Conservation (phyloP, 2,888 invertebrate genomes). For the Cryptophagus acutangulus region DNA sequence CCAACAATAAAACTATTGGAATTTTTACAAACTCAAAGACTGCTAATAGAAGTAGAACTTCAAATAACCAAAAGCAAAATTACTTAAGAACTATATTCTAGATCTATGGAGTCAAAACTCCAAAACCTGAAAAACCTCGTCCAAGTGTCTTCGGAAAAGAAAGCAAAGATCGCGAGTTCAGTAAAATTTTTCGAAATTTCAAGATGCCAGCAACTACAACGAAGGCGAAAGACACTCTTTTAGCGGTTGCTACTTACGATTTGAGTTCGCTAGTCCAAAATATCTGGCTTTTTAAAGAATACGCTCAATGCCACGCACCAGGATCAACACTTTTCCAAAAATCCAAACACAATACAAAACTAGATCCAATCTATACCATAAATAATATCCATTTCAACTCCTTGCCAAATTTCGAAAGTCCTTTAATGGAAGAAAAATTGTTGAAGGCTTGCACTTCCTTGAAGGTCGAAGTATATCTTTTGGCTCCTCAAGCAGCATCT, state of each 20-base stretch:
- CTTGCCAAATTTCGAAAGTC: slow-evolving; percentile 13
- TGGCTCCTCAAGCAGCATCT: slow-evolving; percentile 23
- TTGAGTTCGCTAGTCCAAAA: slow-evolving; percentile 30
- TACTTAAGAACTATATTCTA: no score
- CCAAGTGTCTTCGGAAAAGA: no score
- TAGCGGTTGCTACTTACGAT: slow-evolving; percentile 29
- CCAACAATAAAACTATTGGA: slow-evolving; percentile 29
- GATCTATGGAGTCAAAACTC: no score
- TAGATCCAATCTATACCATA: slow-evolving; percentile 13
- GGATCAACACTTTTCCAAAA: slow-evolving; percentile 46
- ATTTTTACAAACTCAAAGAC: slow-evolving; percentile 20
- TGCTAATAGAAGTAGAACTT: not conserved
- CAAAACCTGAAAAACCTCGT: no score
- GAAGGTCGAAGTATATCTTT: slow-evolving; percentile 18
- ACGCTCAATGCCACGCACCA: slow-evolving; percentile 65
- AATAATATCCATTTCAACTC: slow-evolving; percentile 21
- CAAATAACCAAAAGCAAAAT: no score
- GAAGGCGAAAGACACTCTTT: slow-evolving; percentile 8
- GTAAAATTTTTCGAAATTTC: no score
- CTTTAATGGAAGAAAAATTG: slow-evolving; percentile 16
- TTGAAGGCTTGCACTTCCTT: slow-evolving; percentile 16
- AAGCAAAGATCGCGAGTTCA: no score
- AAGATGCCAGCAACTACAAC: no score
- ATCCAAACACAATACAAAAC: slow-evolving; percentile 5
- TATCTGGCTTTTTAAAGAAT: slow-evolving; percentile 54